Evolutionary conservation across 2,797 vertebrate genomes (phyloP).

Genomic region (Argya squamiceps): DNA sequence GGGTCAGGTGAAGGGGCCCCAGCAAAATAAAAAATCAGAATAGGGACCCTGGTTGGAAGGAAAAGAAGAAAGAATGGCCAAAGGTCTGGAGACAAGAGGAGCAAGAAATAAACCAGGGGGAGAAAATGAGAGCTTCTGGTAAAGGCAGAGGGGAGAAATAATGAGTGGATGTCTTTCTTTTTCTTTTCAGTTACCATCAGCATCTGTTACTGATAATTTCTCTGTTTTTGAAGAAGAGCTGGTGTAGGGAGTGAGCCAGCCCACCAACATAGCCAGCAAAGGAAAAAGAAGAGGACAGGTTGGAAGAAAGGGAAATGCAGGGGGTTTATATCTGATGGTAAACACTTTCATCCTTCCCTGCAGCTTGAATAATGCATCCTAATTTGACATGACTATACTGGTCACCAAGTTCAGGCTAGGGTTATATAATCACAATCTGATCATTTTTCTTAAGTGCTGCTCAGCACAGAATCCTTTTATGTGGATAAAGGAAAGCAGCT

Average conservation of each 20-base stretch:
- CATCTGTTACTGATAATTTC: conserved; percentile 57
- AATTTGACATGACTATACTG: conserved; percentile 60
- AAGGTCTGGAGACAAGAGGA: not conserved
- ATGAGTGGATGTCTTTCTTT: not conserved
- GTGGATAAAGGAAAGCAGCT: conserved; percentile 58
- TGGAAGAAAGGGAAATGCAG: conserved; percentile 40
- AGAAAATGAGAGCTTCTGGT: not conserved
- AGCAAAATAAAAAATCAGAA: not conserved
- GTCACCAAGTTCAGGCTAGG: conserved; percentile 59
- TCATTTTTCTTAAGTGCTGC: conserved; percentile 53
- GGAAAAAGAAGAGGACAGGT: conserved; percentile 39
- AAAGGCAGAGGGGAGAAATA: not conserved
- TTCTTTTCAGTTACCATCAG: not conserved
- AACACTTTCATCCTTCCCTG: conserved; percentile 61
- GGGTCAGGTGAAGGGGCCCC: not conserved
- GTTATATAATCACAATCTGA: conserved; percentile 64
- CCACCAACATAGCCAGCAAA: conserved; percentile 49
- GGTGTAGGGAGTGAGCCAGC: conserved; percentile 21
- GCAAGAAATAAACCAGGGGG: not conserved
- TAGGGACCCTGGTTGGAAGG: not conserved
- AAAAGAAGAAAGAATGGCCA: not conserved
- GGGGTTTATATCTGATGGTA: conserved; percentile 28
- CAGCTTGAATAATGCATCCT: conserved; percentile 63
- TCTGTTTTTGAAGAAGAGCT: conserved; percentile 46
- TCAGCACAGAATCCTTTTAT: conserved; percentile 55